Evolutionary conservation across 2,797 vertebrate species (phyloP).

Genomic region (Squalus acanthias): DNA sequence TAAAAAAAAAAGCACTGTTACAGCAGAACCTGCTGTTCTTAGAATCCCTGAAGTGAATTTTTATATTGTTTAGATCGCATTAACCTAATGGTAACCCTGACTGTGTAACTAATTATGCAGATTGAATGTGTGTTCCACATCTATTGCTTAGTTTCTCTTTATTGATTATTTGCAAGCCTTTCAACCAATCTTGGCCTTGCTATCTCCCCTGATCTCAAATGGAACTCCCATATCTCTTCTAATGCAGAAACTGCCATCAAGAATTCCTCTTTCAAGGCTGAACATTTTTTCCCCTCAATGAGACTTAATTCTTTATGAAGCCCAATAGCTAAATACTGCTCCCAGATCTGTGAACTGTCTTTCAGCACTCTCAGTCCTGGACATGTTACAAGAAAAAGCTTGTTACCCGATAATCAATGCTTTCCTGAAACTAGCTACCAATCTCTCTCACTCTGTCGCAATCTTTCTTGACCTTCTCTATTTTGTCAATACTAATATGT

Average conservation of each 20-base stretch:
- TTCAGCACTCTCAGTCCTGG: background rate
- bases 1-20: background rate
- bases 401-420: background rate
- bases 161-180: constrained; percentile 7
- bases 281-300: background rate
- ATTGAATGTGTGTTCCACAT: constrained; percentile 10
- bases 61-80: constrained; percentile 35
- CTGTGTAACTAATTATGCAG: constrained; percentile 33
- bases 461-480: background rate
- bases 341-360: background rate
- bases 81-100: constrained; percentile 30
- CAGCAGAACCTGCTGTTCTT: constrained; percentile 6
- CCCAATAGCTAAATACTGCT: background rate
- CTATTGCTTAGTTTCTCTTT: constrained; percentile 2
- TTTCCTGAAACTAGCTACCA: background rate
- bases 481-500: background rate
- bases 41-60: constrained; percentile 16
- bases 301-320: background rate
- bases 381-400: background rate
- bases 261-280: background rate
- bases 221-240: background rate
- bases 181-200: background rate
- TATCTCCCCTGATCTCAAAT: background rate
- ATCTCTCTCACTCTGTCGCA: background rate
- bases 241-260: background rate